These are phyloP conservation scores for Parnassius smintheus DNA, from an alignment of 2,888 invertebrate genomes.

Conservation along the genomic window DNA sequence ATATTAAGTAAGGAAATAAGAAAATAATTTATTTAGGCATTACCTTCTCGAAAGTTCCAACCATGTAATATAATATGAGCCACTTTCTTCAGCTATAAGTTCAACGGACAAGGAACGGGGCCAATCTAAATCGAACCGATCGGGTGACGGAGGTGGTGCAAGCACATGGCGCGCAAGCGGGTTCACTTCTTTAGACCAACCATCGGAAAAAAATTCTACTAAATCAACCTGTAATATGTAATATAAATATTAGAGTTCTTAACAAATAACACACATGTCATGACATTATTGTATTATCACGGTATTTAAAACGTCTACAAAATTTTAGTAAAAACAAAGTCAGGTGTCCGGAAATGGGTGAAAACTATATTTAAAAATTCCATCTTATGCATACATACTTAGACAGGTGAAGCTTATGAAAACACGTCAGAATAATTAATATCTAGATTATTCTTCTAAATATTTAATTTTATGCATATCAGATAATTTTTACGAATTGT, in stretches of 20 bases:
- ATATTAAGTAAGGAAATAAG: no score
- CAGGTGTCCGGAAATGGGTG: no score
- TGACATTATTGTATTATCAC: no score
- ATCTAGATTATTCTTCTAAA: no score
- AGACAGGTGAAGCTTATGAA: no score
- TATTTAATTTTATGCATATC: neutral
- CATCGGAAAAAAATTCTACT: slow-evolving; percentile 92
- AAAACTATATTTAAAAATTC: no score
- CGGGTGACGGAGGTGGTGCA: slow-evolving; percentile 78
- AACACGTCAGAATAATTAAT: no score
- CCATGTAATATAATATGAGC: slow-evolving; percentile 90
- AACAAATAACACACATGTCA: no score
- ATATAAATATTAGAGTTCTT: no score
- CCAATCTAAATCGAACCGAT: slow-evolving; percentile 82
- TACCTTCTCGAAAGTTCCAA: slow-evolving; percentile 87
- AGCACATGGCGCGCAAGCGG: slow-evolving; percentile 80
- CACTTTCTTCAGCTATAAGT: slow-evolving; percentile 88
- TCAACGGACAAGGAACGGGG: slow-evolving; percentile 88
- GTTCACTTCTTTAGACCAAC: slow-evolving; percentile 83
- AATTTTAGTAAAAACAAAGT: no score
- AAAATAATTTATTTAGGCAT: neutral
- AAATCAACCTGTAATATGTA: slow-evolving; percentile 74
- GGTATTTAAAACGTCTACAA: no score
- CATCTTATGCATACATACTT: no score
- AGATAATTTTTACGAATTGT: neutral